A percentile compares a stretch with the other conserved stretches of the same genome.
Conservation (phyloP, 2,113 vertebrate species). For the Girardinichthys multiradiatus region DNA sequence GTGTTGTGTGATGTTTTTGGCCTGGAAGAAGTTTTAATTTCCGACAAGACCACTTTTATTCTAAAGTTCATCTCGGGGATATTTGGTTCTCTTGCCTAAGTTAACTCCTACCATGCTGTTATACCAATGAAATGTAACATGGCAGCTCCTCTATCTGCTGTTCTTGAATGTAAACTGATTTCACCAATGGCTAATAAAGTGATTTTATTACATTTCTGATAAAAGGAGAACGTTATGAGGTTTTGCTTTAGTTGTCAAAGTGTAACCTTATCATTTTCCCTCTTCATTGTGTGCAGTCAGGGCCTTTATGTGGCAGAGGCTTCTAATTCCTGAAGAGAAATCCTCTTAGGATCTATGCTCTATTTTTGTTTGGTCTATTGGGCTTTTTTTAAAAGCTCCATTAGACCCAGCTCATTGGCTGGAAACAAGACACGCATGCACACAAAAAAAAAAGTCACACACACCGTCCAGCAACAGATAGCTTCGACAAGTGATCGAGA, state of each 20-base stretch:
- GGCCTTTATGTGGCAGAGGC: constrained; percentile 77
- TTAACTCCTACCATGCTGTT: constrained; percentile 46
- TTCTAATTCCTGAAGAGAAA: constrained; percentile 87
- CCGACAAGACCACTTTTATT: constrained; percentile 45
- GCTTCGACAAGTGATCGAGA: constrained; percentile 43
- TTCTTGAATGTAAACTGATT: constrained; percentile 4
- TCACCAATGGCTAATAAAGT: constrained; percentile 7
- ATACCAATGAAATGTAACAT: constrained; percentile 1
- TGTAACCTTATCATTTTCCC: neutral
- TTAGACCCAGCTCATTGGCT: constrained; percentile 74
- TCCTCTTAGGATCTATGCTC: constrained; percentile 91
- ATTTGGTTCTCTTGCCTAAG: neutral
- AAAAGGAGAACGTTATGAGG: neutral
- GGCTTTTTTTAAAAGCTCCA: constrained; percentile 79
- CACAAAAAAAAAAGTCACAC: constrained; percentile 45
- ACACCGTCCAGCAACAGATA: constrained; percentile 60
- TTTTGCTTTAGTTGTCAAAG: neutral
- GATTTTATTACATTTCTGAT: constrained; percentile 13
- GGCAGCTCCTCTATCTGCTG: constrained; percentile 10
- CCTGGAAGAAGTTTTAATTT: constrained; percentile 45
- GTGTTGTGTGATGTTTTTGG: constrained; percentile 44
- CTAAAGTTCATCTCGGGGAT: constrained; percentile 42
- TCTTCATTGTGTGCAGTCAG: constrained; percentile 60
- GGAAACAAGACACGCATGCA: constrained; percentile 71
- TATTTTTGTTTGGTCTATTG: constrained; percentile 86